phyloP scores from a whole-genome alignment of 2,113 vertebrate species.

The Psephotus haematonotus region DNA sequence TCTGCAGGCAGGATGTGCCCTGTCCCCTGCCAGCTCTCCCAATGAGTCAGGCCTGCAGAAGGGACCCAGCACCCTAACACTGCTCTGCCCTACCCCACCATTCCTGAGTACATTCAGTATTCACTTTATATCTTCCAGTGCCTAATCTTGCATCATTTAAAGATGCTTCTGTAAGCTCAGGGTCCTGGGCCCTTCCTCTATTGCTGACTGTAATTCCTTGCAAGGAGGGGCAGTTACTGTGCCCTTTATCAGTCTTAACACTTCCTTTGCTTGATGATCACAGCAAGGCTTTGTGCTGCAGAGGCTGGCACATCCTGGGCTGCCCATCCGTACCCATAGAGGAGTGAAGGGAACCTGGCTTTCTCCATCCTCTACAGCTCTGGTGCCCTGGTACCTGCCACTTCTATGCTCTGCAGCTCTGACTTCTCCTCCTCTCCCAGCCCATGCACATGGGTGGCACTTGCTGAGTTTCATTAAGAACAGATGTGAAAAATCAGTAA shows the following conservation, averaged over 20 bases:
- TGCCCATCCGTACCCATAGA: not conserved
- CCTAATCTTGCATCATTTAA: not conserved
- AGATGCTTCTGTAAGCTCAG: not conserved
- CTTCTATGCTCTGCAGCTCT: not conserved
- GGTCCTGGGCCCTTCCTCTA: not conserved
- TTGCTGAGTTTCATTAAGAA: not conserved
- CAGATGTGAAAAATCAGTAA: conserved; percentile 23
- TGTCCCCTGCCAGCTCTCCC: not conserved
- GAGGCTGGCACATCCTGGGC: not conserved
- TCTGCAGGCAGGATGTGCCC: not conserved
- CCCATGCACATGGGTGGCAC: conserved; percentile 9
- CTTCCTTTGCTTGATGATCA: not conserved
- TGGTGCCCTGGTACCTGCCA: not conserved
- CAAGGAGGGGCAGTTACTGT: not conserved
- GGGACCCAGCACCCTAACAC: not conserved
- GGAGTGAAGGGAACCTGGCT: not conserved
- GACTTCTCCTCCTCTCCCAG: not conserved
- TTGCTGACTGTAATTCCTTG: not conserved
- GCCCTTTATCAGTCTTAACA: not conserved
- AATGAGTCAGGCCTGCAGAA: not conserved
- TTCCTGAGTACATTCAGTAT: too few relatives aligned
- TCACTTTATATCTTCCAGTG: not conserved
- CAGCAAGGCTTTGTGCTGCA: not conserved
- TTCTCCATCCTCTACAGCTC: not conserved
- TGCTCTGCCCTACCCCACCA: not conserved